Conservation (phyloP, 2,888 invertebrate species). For the Cheilosia vulpina region DNA sequence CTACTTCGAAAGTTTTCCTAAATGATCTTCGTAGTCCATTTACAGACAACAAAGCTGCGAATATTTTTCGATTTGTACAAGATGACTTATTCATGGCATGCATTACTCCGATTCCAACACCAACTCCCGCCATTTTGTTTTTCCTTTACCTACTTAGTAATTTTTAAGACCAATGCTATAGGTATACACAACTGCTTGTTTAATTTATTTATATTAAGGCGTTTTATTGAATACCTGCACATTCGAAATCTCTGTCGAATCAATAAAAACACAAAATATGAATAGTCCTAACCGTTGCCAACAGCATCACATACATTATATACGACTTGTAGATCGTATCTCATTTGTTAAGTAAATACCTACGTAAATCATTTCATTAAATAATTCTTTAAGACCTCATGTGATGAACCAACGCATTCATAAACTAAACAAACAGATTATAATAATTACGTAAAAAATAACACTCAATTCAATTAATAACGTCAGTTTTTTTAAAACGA, state of each 20-base stretch:
- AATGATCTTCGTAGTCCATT: too few relatives aligned
- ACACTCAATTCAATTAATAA: slow-evolving; percentile 32
- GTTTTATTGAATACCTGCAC: slow-evolving; percentile 26
- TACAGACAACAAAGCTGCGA: too few relatives aligned
- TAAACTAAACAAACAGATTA: slow-evolving; percentile 32
- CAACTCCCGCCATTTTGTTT: too few relatives aligned
- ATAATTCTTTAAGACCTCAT: slow-evolving; percentile 20
- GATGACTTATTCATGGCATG: too few relatives aligned
- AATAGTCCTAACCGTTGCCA: slow-evolving; percentile 28
- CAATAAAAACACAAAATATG: slow-evolving; percentile 22
- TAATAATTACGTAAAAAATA: slow-evolving; percentile 36
- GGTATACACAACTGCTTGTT: background rate
- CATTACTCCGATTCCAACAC: too few relatives aligned
- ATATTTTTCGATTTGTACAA: too few relatives aligned
- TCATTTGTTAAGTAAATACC: slow-evolving; percentile 47
- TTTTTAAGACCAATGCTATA: background rate
- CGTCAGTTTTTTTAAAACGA: slow-evolving; percentile 22
- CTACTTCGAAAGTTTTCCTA: too few relatives aligned
- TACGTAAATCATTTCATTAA: slow-evolving; percentile 26
- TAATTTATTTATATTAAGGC: slow-evolving; percentile 59
- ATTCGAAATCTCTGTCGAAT: background rate
- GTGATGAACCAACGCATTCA: slow-evolving; percentile 25
- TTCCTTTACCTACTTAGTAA: too few relatives aligned
- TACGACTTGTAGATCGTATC: slow-evolving; percentile 42
- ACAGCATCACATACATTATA: slow-evolving; percentile 49